These are phyloP conservation scores for Clunio marinus DNA, from an alignment of 2,888 invertebrate species.

Conservation along the genomic window DNA sequence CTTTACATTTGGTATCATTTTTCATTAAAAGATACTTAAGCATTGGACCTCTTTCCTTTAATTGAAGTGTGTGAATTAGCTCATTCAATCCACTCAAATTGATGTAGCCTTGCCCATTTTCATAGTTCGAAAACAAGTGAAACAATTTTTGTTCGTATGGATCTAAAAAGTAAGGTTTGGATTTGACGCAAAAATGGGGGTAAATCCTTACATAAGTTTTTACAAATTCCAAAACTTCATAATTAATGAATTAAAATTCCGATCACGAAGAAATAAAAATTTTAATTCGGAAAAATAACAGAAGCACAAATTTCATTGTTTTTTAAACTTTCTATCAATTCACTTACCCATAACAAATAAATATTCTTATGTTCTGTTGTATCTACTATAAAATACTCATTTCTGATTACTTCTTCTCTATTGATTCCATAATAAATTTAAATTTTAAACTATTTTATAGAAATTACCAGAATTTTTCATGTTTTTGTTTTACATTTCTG, in stretches of 20 bases:
- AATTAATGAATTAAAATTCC: no score
- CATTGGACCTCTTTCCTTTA: constrained; percentile 66
- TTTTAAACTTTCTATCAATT: not conserved
- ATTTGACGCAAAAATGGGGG: no score
- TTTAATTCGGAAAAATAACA: constrained; percentile 1
- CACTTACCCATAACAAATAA: constrained; percentile 16
- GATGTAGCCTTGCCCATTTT: constrained; percentile 64
- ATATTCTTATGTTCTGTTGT: no score
- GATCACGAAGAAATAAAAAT: not conserved
- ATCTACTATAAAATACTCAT: no score
- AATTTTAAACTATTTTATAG: no score
- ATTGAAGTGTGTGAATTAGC: constrained; percentile 71
- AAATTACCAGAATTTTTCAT: no score
- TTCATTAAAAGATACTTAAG: constrained; percentile 60
- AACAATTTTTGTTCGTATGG: constrained; percentile 78
- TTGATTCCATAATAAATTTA: no score
- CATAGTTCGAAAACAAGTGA: constrained; percentile 75
- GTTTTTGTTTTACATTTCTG: no score
- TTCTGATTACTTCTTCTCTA: no score
- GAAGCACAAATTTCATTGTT: not conserved
- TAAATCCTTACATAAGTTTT: no score
- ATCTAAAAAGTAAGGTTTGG: no score
- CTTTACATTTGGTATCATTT: constrained; percentile 48
- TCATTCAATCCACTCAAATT: constrained; percentile 63
- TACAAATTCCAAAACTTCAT: no score